These are phyloP conservation scores for Lepus timidus DNA, from an alignment of 2,113 vertebrate species.

Conservation along the genomic window DNA sequence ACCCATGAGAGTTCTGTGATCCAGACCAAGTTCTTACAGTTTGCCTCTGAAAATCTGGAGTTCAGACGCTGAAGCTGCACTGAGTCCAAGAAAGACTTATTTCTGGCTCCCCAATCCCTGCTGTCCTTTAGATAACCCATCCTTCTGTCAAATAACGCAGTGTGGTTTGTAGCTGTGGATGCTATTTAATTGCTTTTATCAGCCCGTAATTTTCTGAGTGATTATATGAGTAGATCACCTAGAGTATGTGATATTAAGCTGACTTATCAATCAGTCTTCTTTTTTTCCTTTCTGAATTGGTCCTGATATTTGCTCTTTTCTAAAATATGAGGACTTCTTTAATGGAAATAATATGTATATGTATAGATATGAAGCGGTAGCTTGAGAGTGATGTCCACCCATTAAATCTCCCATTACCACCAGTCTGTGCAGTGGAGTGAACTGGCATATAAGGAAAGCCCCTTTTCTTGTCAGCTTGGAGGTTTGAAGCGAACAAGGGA, in stretches of 20 bases:
- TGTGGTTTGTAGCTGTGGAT: conserved; percentile 17
- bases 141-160: not conserved
- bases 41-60: not conserved
- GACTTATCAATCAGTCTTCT: conserved; percentile 15
- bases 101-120: not conserved
- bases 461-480: not conserved
- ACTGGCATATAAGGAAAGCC: not conserved
- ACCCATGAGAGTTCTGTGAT: not conserved
- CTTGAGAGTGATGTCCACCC: not conserved
- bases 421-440: not conserved
- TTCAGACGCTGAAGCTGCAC: not conserved
- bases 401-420: not conserved
- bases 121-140: not conserved
- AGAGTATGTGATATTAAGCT: conserved; percentile 40
- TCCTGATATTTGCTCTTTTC: conserved; percentile 43
- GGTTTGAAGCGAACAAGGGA: not conserved
- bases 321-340: not conserved
- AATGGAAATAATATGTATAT: not conserved
- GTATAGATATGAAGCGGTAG: not conserved
- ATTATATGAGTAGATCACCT: conserved; percentile 33
- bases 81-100: not conserved
- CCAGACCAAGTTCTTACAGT: not conserved
- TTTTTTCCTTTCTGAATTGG: not conserved
- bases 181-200: conserved; percentile 9
- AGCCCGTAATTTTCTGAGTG: conserved; percentile 54